A percentile compares a stretch with the other conserved stretches of the same genome.
Evolutionary conservation across 2,113 vertebrate genomes (phyloP).

Genomic region (Austrofundulus limnaeus): DNA sequence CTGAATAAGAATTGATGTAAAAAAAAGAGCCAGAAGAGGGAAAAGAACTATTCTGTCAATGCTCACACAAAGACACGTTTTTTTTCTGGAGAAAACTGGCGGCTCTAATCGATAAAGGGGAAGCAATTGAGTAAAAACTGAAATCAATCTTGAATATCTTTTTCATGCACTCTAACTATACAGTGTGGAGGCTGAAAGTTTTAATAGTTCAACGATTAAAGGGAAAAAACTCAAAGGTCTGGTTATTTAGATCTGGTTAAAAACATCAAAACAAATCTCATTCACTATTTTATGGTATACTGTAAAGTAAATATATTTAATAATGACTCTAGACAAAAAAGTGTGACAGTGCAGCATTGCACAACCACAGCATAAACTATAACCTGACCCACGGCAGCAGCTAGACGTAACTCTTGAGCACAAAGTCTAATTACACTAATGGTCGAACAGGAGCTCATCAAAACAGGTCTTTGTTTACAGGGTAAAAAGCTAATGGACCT

Average conservation of each 20-base stretch:
- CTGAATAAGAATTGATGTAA: slow-evolving; percentile 17
- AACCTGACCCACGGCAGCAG: slow-evolving; percentile 28
- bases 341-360: slow-evolving; percentile 26
- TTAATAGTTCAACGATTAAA: not conserved
- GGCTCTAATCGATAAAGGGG: not conserved
- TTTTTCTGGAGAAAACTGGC: not conserved
- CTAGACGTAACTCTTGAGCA: slow-evolving; percentile 28
- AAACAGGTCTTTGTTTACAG: too few relatives aligned
- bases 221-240: not conserved
- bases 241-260: not conserved
- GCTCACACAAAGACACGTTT: not conserved
- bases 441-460: slow-evolving; percentile 18
- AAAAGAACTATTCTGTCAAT: slow-evolving; percentile 7
- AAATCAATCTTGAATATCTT: not conserved
- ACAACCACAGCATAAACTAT: slow-evolving; percentile 31
- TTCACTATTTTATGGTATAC: not conserved
- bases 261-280: not conserved
- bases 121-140: not conserved
- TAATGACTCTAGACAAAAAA: not conserved
- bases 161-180: not conserved
- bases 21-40: not conserved
- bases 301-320: too few relatives aligned
- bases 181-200: not conserved
- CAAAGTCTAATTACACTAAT: slow-evolving; percentile 45
- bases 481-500: too few relatives aligned